phyloP scores from a whole-genome alignment of 2,888 invertebrate genomes.

The Glyphotaelius pellucidus region DNA sequence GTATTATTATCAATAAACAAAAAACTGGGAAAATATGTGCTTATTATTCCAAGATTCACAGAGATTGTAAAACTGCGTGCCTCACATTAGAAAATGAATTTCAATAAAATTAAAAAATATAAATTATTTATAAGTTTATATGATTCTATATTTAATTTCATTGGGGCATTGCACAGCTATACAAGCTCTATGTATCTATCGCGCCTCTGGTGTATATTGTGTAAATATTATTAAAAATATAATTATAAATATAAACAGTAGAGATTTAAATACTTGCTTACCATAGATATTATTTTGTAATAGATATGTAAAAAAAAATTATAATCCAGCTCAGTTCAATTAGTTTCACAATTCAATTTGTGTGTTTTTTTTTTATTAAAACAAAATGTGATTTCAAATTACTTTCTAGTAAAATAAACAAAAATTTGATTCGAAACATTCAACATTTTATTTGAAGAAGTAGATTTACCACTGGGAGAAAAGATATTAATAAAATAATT shows the following conservation, averaged over 20 bases:
- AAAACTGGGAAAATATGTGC: neutral
- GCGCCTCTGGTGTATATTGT: neutral
- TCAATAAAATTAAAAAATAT: neutral
- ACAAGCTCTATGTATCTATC: neutral
- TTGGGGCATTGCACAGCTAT: neutral
- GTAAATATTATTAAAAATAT: neutral
- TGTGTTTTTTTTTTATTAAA: neutral
- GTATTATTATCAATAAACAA: neutral
- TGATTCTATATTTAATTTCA: neutral
- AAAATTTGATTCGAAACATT: neutral
- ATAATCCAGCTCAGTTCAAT: neutral
- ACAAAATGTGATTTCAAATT: neutral
- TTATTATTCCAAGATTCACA: neutral
- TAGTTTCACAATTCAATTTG: neutral
- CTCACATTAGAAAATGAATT: neutral
- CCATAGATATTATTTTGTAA: neutral
- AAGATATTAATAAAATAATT: neutral
- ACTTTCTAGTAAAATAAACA: neutral
- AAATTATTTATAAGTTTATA: neutral
- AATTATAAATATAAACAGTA: neutral
- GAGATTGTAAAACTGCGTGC: neutral
- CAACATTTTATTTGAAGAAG: neutral
- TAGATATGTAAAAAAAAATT: neutral
- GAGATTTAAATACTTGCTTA: neutral
- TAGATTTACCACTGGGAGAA: too few relatives aligned